phyloP scores from a whole-genome alignment of 1,140 invertebrate genomes.

The Teleogryllus occipitalis region DNA sequence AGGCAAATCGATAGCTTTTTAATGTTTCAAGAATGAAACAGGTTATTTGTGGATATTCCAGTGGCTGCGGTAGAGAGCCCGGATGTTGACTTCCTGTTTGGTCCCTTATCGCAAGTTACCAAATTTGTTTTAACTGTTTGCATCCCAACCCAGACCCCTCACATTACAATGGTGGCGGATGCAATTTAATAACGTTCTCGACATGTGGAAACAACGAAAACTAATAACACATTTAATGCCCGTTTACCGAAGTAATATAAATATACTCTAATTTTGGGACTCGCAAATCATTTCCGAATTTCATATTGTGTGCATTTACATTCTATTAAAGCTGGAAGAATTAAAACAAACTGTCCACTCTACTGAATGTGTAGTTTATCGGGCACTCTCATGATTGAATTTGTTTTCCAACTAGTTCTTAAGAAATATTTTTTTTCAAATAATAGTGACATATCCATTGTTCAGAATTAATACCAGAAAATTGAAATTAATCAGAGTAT shows the following conservation, averaged over 20 bases:
- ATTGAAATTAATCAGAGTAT: too few relatives aligned
- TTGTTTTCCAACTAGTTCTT: too few relatives aligned
- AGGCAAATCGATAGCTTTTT: too few relatives aligned
- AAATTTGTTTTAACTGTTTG: neutral
- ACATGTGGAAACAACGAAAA: neutral
- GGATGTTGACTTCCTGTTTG: neutral
- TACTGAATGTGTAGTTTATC: too few relatives aligned
- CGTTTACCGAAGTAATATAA: neutral
- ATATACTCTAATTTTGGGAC: neutral
- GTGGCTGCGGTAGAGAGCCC: neutral
- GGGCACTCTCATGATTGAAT: too few relatives aligned
- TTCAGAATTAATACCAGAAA: too few relatives aligned
- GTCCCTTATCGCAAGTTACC: neutral
- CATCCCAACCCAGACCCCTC: neutral
- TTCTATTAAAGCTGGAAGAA: neutral
- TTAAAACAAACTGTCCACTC: too few relatives aligned
- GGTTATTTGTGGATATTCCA: too few relatives aligned
- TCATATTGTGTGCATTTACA: neutral
- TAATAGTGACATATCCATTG: too few relatives aligned
- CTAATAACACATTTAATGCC: neutral
- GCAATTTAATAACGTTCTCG: neutral
- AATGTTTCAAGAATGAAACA: too few relatives aligned
- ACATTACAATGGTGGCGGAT: neutral
- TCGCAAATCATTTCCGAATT: neutral
- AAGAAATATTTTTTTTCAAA: too few relatives aligned